phyloP scores from a whole-genome alignment of 1,140 invertebrate genomes.

The Drosophila nigrodunni region DNA sequence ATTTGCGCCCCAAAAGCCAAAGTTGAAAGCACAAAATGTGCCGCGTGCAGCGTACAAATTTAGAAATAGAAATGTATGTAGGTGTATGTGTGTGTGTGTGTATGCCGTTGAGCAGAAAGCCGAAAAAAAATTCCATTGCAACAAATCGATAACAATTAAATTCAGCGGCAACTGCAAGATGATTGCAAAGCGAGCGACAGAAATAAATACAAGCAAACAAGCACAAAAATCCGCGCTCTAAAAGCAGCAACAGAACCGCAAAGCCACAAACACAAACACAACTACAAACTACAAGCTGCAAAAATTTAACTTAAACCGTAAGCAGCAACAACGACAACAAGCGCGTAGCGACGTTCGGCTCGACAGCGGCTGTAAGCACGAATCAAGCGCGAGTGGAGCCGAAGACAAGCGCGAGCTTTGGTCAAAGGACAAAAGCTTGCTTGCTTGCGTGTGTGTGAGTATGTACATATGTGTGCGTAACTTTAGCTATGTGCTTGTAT shows the following conservation, averaged over 20 bases:
- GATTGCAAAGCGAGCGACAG: conserved; percentile 31
- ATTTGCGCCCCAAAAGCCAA: conserved; percentile 42
- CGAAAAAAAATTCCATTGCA: conserved; percentile 27
- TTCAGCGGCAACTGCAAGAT: conserved; percentile 44
- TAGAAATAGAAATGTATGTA: conserved; percentile 8
- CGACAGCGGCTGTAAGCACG: conserved; percentile 51
- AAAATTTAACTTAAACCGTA: neutral
- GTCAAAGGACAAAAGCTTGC: conserved; percentile 62
- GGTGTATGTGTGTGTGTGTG: neutral
- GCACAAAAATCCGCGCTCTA: conserved; percentile 25
- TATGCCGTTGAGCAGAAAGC: neutral
- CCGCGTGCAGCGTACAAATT: conserved; percentile 42
- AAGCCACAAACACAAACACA: conserved; percentile 27
- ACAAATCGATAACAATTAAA: conserved; percentile 72
- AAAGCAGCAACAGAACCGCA: conserved; percentile 11
- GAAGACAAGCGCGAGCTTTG: conserved; percentile 53
- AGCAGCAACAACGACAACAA: conserved; percentile 9
- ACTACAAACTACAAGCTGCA: conserved; percentile 8
- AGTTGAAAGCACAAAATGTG: conserved; percentile 46
- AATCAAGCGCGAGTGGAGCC: conserved; percentile 50
- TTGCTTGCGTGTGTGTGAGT: neutral
- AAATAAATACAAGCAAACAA: neutral
- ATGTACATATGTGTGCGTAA: conserved; percentile 21
- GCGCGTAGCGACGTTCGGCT: conserved; percentile 12
- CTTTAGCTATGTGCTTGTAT: conserved; percentile 5